Percentiles rank a stretch among this genome's conserved stretches.
phyloP scores from a whole-genome alignment of 2,888 invertebrate genomes.

The Phoenoteleia sp. region DNA sequence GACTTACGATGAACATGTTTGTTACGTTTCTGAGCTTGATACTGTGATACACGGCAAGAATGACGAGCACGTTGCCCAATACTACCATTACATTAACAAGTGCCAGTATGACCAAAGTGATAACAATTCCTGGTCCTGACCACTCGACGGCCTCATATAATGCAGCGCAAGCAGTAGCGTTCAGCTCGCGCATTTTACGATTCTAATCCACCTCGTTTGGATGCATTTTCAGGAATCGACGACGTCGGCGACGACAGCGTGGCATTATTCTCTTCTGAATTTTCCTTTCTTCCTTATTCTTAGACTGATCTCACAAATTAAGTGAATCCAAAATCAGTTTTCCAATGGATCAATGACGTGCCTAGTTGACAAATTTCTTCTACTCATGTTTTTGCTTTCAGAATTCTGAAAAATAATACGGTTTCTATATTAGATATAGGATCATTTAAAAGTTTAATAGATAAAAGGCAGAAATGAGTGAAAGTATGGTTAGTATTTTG shows the following conservation, averaged over 20 bases:
- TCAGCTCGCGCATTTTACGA: slow-evolving; percentile 91
- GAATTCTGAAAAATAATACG: no score
- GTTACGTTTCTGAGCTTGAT: slow-evolving; percentile 98
- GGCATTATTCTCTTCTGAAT: slow-evolving; percentile 46
- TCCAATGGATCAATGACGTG: no score
- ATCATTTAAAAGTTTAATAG: no score
- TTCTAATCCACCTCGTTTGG: slow-evolving; percentile 80
- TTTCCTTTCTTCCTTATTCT: slow-evolving; percentile 7
- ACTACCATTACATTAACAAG: slow-evolving; percentile 96
- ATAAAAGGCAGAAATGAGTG: no score
- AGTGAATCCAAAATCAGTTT: no score
- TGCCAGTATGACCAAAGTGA: slow-evolving; percentile 93
- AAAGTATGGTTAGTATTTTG: no score
- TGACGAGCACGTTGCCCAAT: slow-evolving; percentile 96
- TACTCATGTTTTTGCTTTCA: no score
- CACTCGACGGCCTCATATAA: slow-evolving; percentile 93
- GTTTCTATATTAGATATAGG: no score
- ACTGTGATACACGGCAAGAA: slow-evolving; percentile 96
- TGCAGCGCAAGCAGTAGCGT: slow-evolving; percentile 94
- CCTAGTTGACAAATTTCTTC: no score
- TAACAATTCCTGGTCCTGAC: slow-evolving; percentile 93
- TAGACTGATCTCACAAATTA: no score
- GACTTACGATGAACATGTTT: slow-evolving; percentile 98
- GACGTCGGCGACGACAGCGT: slow-evolving; percentile 63
- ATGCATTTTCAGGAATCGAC: slow-evolving; percentile 68